Base-by-base conservation (phyloP, 64 coral and sea anemone genomes). In the Actinia equina region DNA sequence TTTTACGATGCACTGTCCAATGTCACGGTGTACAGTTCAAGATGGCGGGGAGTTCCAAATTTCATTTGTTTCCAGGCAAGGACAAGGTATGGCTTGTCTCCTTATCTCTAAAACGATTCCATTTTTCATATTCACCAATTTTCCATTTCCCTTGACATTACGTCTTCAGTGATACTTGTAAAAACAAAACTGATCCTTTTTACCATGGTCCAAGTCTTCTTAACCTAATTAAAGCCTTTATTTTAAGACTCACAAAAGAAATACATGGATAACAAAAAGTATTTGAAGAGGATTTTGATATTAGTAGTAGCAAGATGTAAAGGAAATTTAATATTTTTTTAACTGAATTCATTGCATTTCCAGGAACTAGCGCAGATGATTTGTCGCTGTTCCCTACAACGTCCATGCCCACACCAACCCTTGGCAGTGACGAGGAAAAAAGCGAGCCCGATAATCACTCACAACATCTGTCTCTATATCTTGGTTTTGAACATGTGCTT, bases 401-500 rank as follows among this genome's bases (percentile, higher is more conserved):
- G 18, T 79, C 71, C 3, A 53, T 52, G 19, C 74, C 90, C 18
- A 69, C 85, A 52, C 90, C 90, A 8, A 92, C 84, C 7, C 62
- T 65, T 5, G 83, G 55, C 18, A 62, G 4, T 85, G 60, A 62
- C 22, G 83, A 23, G 23, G 4, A 44, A n/a, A 79, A 17, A 15
- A 55, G 14, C 45, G 65, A 74, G 52, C 44, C 20, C n/a, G 69
- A 74, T 30, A 10, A 10, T 8, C 77, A 85, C 58, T 25, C 89
- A 44, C 87, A 83, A 79, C 86, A 84, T 49, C 88, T 99, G 25
- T 92, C 93, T 7, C 43, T 99, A 26, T 95, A 93, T 56, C 82
- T 99, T 89, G 97, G 97, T 19, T 99, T 99, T 87, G 93, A 95
- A 80, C 91, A 99, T 77, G 90, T 99, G 52, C 84, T 92, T 37